phyloP scores from a whole-genome alignment of 2,888 invertebrate genomes.

The Dendrolimus houi region DNA sequence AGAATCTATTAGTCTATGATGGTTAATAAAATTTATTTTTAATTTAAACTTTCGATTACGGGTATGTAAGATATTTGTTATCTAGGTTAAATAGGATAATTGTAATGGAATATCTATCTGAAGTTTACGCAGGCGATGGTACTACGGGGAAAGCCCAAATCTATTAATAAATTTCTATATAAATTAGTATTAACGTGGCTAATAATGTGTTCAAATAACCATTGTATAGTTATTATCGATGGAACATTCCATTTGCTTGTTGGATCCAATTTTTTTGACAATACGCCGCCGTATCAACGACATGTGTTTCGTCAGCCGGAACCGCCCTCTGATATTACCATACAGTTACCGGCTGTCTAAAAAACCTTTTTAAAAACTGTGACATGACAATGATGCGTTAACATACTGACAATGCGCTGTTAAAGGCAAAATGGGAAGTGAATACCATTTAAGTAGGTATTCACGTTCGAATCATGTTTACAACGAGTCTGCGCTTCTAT shows the following conservation, averaged over 20 bases:
- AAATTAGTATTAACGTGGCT: background rate
- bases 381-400: constrained; percentile 69
- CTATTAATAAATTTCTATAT: too few relatives aligned
- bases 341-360: constrained; percentile 50
- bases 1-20: too few relatives aligned
- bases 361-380: constrained; percentile 52
- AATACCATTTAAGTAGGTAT: constrained; percentile 36
- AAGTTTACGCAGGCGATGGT: too few relatives aligned
- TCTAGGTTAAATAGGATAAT: too few relatives aligned
- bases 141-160: too few relatives aligned
- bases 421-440: constrained; percentile 52
- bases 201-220: constrained; percentile 12
- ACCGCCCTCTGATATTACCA: constrained; percentile 56
- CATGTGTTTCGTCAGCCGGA: constrained; percentile 64
- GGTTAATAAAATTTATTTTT: too few relatives aligned
- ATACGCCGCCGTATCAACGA: constrained; percentile 36
- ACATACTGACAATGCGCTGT: constrained; percentile 57
- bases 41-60: too few relatives aligned
- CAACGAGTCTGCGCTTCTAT: constrained; percentile 11
- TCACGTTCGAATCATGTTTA: constrained; percentile 19
- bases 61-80: too few relatives aligned
- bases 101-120: too few relatives aligned
- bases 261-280: constrained; percentile 48
- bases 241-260: constrained; percentile 37
- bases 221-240: constrained; percentile 36